A percentile compares a stretch with the other conserved stretches of the same genome.
These are phyloP conservation scores for Perdita meconis DNA, from an alignment of 2,888 invertebrate species.

Conservation along the genomic window DNA sequence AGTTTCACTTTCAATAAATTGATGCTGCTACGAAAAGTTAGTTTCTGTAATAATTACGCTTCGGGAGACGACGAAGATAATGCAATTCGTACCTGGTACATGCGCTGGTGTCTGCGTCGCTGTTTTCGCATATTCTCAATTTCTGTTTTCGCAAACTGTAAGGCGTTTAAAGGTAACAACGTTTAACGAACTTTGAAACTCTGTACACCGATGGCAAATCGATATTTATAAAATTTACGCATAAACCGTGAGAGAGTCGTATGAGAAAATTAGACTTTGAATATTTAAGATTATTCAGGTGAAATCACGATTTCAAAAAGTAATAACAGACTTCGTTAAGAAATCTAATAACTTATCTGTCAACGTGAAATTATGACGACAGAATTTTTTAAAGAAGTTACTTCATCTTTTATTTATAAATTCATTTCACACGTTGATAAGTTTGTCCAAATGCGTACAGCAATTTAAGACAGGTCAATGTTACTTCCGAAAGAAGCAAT, in stretches of 20 bases:
- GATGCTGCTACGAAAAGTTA: too few species aligned
- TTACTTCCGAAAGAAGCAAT: neutral
- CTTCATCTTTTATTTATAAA: too few species aligned
- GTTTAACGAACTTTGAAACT: constrained; percentile 3
- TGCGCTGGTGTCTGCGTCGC: too few species aligned
- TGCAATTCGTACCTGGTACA: too few species aligned
- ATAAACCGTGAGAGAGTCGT: neutral
- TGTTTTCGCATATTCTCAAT: neutral
- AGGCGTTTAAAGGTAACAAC: neutral
- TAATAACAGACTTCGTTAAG: neutral
- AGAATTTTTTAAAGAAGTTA: too few species aligned
- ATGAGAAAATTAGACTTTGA: neutral
- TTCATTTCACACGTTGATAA: too few species aligned
- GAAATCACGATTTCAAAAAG: neutral
- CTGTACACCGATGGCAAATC: neutral
- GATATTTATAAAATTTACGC: neutral
- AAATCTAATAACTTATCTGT: too few species aligned
- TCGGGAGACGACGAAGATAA: too few species aligned
- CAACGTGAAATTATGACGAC: too few species aligned
- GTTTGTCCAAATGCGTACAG: neutral
- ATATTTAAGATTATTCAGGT: neutral
- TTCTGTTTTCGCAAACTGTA: neutral
- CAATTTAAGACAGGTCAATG: neutral
- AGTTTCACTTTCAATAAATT: too few species aligned
- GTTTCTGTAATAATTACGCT: too few species aligned